phyloP scores from a whole-genome alignment of 1,140 invertebrate species.

The Drosophila orena region DNA sequence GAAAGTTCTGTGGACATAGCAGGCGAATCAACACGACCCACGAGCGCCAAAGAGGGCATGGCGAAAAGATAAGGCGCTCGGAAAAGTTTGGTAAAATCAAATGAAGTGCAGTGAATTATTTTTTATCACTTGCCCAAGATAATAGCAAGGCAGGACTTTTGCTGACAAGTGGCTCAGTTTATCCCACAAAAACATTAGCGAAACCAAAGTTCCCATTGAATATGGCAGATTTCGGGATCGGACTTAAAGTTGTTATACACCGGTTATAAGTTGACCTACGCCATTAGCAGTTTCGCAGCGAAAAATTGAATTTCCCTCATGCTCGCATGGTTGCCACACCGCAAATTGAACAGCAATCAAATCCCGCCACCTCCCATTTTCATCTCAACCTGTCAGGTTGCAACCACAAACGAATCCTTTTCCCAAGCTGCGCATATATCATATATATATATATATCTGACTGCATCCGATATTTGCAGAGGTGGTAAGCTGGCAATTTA shows the following conservation, averaged over 20 bases:
- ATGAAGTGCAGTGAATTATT: constrained; percentile 46
- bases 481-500: constrained; percentile 61
- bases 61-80: not conserved
- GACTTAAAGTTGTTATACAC: not conserved
- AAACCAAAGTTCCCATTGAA: not conserved
- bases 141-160: not conserved
- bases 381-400: not conserved
- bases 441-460: not conserved
- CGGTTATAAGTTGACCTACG: not conserved
- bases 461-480: constrained; percentile 31
- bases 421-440: not conserved
- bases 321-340: constrained; percentile 23
- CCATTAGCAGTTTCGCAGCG: not conserved
- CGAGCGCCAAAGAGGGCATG: not conserved
- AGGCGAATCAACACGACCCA: constrained; percentile 15
- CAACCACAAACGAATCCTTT: not conserved
- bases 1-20: constrained; percentile 45
- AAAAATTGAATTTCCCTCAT: constrained; percentile 28
- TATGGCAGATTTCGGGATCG: not conserved
- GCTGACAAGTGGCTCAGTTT: not conserved
- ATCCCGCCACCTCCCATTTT: not conserved
- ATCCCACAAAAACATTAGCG: no score
- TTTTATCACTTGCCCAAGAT: not conserved
- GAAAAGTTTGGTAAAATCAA: constrained; percentile 47
- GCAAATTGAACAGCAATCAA: constrained; percentile 43